A percentile compares a stretch with the other conserved stretches of the same genome.
Conservation (phyloP, 2,113 vertebrate species). For the Myodes glareolus region DNA sequence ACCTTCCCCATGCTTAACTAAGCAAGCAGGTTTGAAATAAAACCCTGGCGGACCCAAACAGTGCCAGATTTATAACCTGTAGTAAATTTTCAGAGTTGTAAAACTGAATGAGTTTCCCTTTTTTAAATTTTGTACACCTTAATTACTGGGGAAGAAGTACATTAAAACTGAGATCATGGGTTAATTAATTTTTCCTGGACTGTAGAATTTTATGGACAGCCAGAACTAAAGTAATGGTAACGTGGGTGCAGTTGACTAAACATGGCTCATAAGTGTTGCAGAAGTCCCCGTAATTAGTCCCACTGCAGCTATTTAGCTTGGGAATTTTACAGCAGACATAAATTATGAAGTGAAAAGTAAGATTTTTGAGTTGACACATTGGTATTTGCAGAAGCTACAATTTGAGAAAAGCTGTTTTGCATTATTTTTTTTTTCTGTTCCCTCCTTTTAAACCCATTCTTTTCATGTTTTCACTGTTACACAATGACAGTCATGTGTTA, state of each 20-base stretch:
- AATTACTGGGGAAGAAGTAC: slow-evolving; percentile 79
- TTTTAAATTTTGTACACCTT: slow-evolving; percentile 71
- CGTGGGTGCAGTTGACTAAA: slow-evolving; percentile 82
- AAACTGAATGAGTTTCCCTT: slow-evolving; percentile 66
- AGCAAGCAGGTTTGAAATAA: slow-evolving; percentile 24
- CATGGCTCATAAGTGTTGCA: slow-evolving; percentile 80
- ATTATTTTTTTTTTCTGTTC: slow-evolving; percentile 79
- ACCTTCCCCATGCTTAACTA: neutral
- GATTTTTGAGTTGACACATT: slow-evolving; percentile 80
- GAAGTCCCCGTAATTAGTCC: slow-evolving; percentile 85
- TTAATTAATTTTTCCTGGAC: slow-evolving; percentile 81
- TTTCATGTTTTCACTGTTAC: slow-evolving; percentile 73
- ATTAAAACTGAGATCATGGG: slow-evolving; percentile 75
- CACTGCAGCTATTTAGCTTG: slow-evolving; percentile 76
- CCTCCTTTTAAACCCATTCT: slow-evolving; percentile 75
- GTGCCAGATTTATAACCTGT: slow-evolving; percentile 58
- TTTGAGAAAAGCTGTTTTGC: slow-evolving; percentile 81
- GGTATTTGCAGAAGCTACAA: slow-evolving; percentile 82
- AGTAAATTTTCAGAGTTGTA: slow-evolving; percentile 72
- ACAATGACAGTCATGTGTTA: slow-evolving; percentile 77
- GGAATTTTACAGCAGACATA: slow-evolving; percentile 78
- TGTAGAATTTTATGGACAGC: slow-evolving; percentile 77
- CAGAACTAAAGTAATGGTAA: slow-evolving; percentile 77
- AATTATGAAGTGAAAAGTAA: slow-evolving; percentile 85
- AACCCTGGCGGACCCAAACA: slow-evolving; percentile 32